Base-by-base conservation (phyloP, 2,113 vertebrate species). In the Macrotis lagotis region DNA sequence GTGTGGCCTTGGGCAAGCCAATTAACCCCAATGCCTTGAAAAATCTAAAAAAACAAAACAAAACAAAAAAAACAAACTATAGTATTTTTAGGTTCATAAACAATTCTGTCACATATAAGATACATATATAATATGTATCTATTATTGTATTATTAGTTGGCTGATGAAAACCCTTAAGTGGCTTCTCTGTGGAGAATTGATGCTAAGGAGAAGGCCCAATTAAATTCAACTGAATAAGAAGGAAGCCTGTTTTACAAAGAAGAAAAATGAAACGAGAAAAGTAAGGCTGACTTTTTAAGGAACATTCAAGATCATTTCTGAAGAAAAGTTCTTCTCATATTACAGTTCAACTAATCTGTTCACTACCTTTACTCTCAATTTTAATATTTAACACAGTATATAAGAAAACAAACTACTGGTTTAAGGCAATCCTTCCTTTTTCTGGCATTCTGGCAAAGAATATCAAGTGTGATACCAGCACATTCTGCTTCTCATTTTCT, bases 291-390 rank as follows among this genome's bases (percentile, higher is more conserved):
- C 95, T 97, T 88, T 89, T 92, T 95, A 94, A 96, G 91, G 91
- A 96, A 89, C 96, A 74, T 90, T 88, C 89, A 95, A 66, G 92
- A 44, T 74, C 94, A 94, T 59, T 96, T 88, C 95, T 92, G 94
- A 96, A 95, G 92, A 97, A 97, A 98, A 94, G 95, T 95, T 96
- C 95, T 97, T 97, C 97, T 96, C 96, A 94, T 96, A 97, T 97
- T 97, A 97, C 96, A 96, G 94, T 96, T 95, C 94, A 94, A 51
- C 95, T 94, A 94, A 91, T 92, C 95, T 96, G 95, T 96, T 97
- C 96, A 97, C 97, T 98, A 97, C 97, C 97, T 96, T 97, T 95
- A 96, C 90, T 98, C 94, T 98, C 97, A 98, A 97, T 97, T 96
- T 95, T 97, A 95, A 97, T 96, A 96, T 97, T 97, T 97, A 97